Base-by-base conservation (phyloP, 1,140 invertebrate species). In the Neodiprion lecontei region DNA sequence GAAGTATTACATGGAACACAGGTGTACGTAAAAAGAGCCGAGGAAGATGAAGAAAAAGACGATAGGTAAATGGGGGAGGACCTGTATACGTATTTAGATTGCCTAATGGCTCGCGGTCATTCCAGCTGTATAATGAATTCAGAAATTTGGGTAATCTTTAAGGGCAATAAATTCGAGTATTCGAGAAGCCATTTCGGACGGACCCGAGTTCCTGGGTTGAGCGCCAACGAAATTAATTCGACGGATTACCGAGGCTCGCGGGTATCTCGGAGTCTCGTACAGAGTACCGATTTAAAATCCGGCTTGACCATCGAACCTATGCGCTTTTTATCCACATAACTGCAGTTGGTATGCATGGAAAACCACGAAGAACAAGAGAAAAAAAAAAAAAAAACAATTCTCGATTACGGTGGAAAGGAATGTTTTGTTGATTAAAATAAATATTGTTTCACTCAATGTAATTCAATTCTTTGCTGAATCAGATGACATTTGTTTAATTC, bases 121-220 rank as follows among this genome's bases (percentile, higher is more conserved):
- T 69, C 67, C 2, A 7, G 17, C 17, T 1, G 40, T 69, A 12
- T 69, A 69, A 69, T 69, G 67, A 69, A 69, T 69, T 69, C 23
- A 69, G 9, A 69, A 69, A 69, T 69, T 69, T 69, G 17, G 67
- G 17, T 69, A 69, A 69, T 69, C 67, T 69, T 69, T 69, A 69
- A 14, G 21, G 67, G 67, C 67, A 21, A 69, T 69, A 69, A 69
- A 69, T 23, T 69, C 21, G 10, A 47, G 40, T 69, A 69, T 69
- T 21, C 40, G 67, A 61, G n/a, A 61, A 61, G 11, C 53, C 53
- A 61, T 61, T 61, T 61, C 53, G 53, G 53, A 61, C 53, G 53
- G 11, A 17, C 11, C n/a, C 53, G 28, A 1, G 28, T 40, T 5
- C 1, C 28, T 40, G 28, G 53, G 53, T 61, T 61, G n/a, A 61